Base-by-base conservation (phyloP, 1,140 invertebrate species). In the Episyrphus balteatus region DNA sequence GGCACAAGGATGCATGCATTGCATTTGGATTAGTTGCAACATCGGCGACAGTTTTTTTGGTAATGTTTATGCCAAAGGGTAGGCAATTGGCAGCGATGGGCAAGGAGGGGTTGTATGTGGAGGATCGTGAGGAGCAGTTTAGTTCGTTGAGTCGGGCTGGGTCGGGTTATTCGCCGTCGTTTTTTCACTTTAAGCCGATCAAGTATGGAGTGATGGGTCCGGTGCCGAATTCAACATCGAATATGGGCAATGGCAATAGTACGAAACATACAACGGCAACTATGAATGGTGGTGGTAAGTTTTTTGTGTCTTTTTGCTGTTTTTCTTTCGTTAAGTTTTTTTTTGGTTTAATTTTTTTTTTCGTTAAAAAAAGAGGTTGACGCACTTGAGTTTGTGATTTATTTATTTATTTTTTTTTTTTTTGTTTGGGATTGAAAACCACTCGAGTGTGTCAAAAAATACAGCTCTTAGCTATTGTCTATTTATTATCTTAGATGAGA, bases 21-120 rank as follows among this genome's bases (percentile, higher is more conserved):
- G 89, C 87, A 1, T 91, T 88, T 57, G 92, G 91, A 0, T 71
- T 94, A 14, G 76, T 92, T 11, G 77, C 82, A 26, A 91, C 86
- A 7, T 82, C 88, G 21, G 77, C 83, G 2, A 77, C 91, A 10
- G 81, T 92, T 11, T 91, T 95, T 63, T 75, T 92, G 40, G 79
- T 91, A 11, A 93, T 95, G 89, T 96, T 95, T 69, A 82, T 92
- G 67, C 89, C 91, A 2, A 93, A 93, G 71, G 87, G 87, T 36
- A 75, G 91, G n/a, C 88, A 92, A 54, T 68, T 94, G 58, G 88
- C 89, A 0, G 90, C 88, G 9, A 79, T 93, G 73, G 89, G 90
- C 13, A 83, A 86, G 51, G 84, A 86, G 57, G 81, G 84, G 41
- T 75, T 86, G 30, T 84, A 84, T 62, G 73, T 84, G 18, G 85